Evolutionary conservation across 2,888 invertebrate genomes (phyloP).

Genomic region (Rhamnusium bicolor): DNA sequence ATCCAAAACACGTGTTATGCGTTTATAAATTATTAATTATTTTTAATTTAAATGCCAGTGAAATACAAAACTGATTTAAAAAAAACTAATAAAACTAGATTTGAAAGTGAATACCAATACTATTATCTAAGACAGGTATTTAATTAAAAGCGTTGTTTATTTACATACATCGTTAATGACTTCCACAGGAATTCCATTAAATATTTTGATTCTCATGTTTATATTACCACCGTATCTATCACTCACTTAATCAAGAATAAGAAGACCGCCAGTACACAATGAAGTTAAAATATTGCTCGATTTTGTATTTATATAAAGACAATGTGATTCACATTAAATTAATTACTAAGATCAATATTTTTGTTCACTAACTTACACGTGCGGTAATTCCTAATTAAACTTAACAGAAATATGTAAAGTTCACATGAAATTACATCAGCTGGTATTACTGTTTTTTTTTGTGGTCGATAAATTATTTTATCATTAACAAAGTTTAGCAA

Average conservation of each 20-base stretch:
- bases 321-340: background rate
- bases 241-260: background rate
- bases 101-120: background rate
- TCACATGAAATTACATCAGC: constrained; percentile 17
- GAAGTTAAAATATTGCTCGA: background rate
- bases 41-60: no score
- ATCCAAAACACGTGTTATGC: no score
- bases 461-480: background rate
- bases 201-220: constrained; percentile 19
- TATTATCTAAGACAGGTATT: background rate
- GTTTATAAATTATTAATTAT: no score
- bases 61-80: no score
- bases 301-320: constrained; percentile 2
- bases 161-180: constrained; percentile 29
- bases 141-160: background rate
- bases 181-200: constrained; percentile 19
- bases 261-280: background rate
- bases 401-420: constrained; percentile 4
- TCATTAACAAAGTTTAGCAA: background rate
- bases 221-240: background rate
- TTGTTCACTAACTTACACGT: background rate
- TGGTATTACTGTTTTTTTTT: background rate
- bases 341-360: background rate
- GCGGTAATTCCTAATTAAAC: background rate
- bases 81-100: background rate